phyloP scores from a whole-genome alignment of 2,888 invertebrate genomes.

The Oegoconia quadripuncta region DNA sequence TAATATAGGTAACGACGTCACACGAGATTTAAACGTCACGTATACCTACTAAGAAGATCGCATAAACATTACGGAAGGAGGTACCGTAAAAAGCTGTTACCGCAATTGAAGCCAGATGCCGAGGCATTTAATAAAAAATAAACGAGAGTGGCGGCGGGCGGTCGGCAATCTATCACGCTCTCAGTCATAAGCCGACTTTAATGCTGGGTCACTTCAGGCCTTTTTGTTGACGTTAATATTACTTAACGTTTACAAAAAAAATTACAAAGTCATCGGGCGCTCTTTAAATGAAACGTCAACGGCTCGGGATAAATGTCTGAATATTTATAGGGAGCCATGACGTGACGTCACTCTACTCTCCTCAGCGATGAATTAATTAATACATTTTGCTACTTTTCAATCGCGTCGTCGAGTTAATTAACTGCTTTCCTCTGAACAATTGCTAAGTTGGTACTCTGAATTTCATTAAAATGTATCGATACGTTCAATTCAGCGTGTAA shows the following conservation, averaged over 20 bases:
- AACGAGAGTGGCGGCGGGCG: slow-evolving; percentile 45
- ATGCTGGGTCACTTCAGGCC: slow-evolving; percentile 75
- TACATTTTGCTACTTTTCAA: slow-evolving; percentile 32
- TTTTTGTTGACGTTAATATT: slow-evolving; percentile 74
- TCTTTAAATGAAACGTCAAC: slow-evolving; percentile 62
- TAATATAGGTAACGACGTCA: slow-evolving; percentile 34
- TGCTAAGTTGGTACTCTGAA: slow-evolving; percentile 6
- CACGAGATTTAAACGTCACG: slow-evolving; percentile 24
- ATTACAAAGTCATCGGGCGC: slow-evolving; percentile 57
- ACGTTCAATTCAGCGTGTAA: slow-evolving; percentile 1
- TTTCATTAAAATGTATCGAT: slow-evolving; percentile 6
- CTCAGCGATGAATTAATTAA: slow-evolving; percentile 38
- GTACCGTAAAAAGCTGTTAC: slow-evolving; percentile 57
- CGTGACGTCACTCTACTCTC: slow-evolving; percentile 34
- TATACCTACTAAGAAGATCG: slow-evolving; percentile 26
- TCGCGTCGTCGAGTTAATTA: slow-evolving; percentile 16
- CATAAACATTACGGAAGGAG: slow-evolving; percentile 37
- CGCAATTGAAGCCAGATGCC: slow-evolving; percentile 68
- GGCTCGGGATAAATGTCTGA: slow-evolving; percentile 52
- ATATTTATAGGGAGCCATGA: slow-evolving; percentile 41
- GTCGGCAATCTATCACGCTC: slow-evolving; percentile 71
- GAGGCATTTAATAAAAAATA: slow-evolving; percentile 71
- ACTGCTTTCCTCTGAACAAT: slow-evolving; percentile 10
- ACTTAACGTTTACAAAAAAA: slow-evolving; percentile 57
- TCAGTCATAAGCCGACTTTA: slow-evolving; percentile 75